Evolutionary conservation across 2,113 vertebrate genomes (phyloP).

Genomic region (Typhlomys cinereus): DNA sequence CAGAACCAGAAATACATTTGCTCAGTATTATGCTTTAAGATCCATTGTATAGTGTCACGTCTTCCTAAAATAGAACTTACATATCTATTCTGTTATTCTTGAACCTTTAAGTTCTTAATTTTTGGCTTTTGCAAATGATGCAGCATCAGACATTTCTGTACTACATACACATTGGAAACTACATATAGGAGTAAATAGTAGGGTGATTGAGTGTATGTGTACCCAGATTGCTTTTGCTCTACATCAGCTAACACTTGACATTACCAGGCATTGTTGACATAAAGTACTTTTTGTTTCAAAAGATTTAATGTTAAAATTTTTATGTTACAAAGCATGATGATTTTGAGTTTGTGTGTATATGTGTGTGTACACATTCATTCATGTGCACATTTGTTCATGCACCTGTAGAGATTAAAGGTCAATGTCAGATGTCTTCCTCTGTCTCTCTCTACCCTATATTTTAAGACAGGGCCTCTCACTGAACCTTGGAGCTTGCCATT

Average conservation of each 20-base stretch:
- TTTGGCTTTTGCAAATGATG: not conserved
- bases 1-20: not conserved
- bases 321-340: not conserved
- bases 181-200: not conserved
- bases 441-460: no score
- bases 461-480: not conserved
- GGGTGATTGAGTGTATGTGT: not conserved
- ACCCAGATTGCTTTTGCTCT: not conserved
- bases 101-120: not conserved
- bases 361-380: not conserved
- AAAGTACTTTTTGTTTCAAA: not conserved
- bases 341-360: not conserved
- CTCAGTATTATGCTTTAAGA: not conserved
- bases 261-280: not conserved
- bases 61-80: not conserved
- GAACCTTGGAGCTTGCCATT: not conserved
- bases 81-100: not conserved
- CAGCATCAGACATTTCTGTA: not conserved
- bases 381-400: not conserved
- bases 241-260: not conserved
- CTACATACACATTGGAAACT: not conserved
- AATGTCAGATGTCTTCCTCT: no score
- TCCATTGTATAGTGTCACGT: not conserved
- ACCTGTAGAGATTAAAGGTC: not conserved
- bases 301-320: not conserved